Conservation (phyloP, 2,797 vertebrate species). For the Sphaeramia orbicularis region DNA sequence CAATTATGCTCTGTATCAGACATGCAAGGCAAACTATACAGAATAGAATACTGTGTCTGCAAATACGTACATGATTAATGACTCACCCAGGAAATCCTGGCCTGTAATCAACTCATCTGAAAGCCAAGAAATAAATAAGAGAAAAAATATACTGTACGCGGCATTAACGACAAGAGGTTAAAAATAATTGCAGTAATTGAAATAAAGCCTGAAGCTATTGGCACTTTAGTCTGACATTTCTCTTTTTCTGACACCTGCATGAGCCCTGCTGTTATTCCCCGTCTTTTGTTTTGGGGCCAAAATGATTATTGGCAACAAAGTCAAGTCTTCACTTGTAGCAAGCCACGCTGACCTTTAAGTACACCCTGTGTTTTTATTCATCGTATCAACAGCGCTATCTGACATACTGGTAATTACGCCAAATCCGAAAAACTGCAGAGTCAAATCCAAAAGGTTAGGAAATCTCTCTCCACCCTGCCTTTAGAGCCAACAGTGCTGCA, state of each 20-base stretch:
- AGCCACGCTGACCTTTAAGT: not conserved
- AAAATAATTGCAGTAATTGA: constrained; percentile 71
- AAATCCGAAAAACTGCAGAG: constrained; percentile 31
- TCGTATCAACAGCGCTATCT: constrained; percentile 16
- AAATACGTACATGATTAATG: constrained; percentile 57
- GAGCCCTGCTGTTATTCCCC: constrained; percentile 25
- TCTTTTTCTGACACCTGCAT: constrained; percentile 43
- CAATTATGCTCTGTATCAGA: constrained; percentile 47
- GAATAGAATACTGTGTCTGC: constrained; percentile 40
- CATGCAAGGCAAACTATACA: constrained; percentile 15
- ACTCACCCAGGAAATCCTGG: constrained; percentile 50
- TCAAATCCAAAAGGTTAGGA: constrained; percentile 19
- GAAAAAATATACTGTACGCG: constrained; percentile 10
- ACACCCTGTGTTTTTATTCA: constrained; percentile 16
- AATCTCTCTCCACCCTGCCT: constrained; percentile 23
- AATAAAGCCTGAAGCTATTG: constrained; percentile 60
- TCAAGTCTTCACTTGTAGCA: constrained; percentile 36
- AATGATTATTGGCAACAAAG: constrained; percentile 19
- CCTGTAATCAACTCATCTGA: constrained; percentile 57
- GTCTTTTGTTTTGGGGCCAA: constrained; percentile 47
- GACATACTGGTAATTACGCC: constrained; percentile 50
- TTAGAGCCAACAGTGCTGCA: constrained; percentile 16
- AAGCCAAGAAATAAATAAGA: constrained; percentile 13
- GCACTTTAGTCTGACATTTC: constrained; percentile 40
- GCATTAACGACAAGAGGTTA: constrained; percentile 39